Evolutionary conservation across 53 echinoderm and acorn worm genomes (phyloP), one percentile per base, ranked within the genome.

Genomic region (Glandiceps talaboti): DNA sequence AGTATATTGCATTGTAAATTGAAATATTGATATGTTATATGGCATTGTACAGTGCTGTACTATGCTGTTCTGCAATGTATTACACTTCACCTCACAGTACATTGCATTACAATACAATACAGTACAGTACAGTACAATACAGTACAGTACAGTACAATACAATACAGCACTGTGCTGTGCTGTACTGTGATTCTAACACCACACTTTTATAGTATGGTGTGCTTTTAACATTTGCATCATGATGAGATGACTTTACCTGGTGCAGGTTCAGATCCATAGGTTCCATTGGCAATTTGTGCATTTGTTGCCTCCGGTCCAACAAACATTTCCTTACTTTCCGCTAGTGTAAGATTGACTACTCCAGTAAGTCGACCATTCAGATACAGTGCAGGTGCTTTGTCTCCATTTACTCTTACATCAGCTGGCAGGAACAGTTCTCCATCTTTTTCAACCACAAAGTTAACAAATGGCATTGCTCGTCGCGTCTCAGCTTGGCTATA

Each of bases 241-340:
- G n/a, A n/a, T n/a, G n/a, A n/a, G n/a, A n/a, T 27, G 75, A 29
- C 76, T 73, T n/a, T 88, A 94, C 94, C 94, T 89, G 72, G 82
- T 30, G 33, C 80, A 27, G 89, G 87, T 29, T 85, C 78, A 27
- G 79, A 29, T 14, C 88, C 80, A 73, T 83, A 91, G 1, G 91
- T 76, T 0, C 94, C 94, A 84, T 94, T 87, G 81, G 86, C 90
- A 76, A 91, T 64, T 77, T 94, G 94, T 14, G 83, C 83, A 83
- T 91, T 94, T 27, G 87, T 94, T 32, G 91, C 91, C 79, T 94
- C 87, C 1, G 80, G 81, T 28, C 94, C 94, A 14, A 94, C 82
- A 12, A 85, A 88, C 28, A 91, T 76, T 73, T 85, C 84, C 32
- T 86, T 94, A 28, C 76, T 80, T 74, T 91, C 94, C 28, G 85